These are phyloP conservation scores for Sarcophaga peregrina DNA, from an alignment of 1,140 invertebrate species.

Conservation along the genomic window DNA sequence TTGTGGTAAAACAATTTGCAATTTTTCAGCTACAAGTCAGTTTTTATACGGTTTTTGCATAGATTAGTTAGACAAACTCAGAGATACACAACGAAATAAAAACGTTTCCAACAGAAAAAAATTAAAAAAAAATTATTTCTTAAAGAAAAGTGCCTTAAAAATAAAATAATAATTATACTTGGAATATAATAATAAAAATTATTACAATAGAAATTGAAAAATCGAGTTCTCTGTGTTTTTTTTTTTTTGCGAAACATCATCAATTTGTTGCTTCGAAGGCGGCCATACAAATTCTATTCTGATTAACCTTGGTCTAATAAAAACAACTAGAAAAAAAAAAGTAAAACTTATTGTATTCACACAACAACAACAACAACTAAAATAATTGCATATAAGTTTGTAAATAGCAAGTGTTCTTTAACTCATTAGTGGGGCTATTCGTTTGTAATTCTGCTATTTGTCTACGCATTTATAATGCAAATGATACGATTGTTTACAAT, in stretches of 20 bases:
- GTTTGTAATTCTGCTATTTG: no score
- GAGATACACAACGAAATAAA: conserved; percentile 13
- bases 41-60: conserved; percentile 36
- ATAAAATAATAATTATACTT: conserved; percentile 22
- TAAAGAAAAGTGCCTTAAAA: conserved; percentile 28
- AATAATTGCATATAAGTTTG: no score
- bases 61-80: conserved; percentile 5
- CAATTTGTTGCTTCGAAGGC: neutral
- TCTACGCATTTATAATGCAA: no score
- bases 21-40: conserved; percentile 22
- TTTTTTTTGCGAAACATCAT: neutral
- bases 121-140: neutral
- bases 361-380: no score
- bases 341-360: neutral
- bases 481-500: neutral
- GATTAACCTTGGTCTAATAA: conserved; percentile 6
- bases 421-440: no score
- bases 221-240: no score
- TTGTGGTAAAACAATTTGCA: conserved; percentile 16
- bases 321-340: no score
- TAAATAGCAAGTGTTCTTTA: no score
- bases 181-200: neutral
- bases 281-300: neutral
- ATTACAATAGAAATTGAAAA: no score
- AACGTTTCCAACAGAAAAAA: neutral